Percentiles rank a stretch among this genome's conserved stretches.
Conservation (phyloP, 1,140 invertebrate species). For the Phymorhynchus buccinoides region DNA sequence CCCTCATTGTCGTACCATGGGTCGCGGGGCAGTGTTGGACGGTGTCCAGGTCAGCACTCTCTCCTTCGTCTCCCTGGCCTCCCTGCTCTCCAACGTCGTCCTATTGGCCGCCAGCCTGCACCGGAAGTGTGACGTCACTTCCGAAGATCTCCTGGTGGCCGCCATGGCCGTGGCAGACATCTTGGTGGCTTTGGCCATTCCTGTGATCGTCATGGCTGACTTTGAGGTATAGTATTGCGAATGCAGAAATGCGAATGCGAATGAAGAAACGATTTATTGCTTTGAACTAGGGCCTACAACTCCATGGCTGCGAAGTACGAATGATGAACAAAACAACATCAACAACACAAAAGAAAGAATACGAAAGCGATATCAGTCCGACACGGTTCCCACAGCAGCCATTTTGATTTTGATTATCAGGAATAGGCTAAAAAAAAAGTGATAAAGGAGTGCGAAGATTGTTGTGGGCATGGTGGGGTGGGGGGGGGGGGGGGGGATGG, state of each 20-base stretch:
- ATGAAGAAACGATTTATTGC: too few relatives aligned
- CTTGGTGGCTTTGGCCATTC: background rate
- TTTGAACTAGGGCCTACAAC: too few relatives aligned
- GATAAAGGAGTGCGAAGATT: background rate
- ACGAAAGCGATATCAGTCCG: too few relatives aligned
- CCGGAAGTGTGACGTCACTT: background rate
- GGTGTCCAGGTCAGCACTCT: background rate
- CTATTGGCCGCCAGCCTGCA: slow-evolving; percentile 10
- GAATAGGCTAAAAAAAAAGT: too few relatives aligned
- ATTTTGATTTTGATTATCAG: too few relatives aligned
- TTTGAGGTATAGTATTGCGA: slow-evolving; percentile 3
- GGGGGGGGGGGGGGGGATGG: too few relatives aligned
- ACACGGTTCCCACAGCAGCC: too few relatives aligned
- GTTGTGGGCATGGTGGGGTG: background rate
- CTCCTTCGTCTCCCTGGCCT: slow-evolving; percentile 6
- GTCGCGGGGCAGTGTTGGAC: slow-evolving; percentile 1
- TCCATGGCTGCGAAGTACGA: too few relatives aligned
- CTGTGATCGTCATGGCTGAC: slow-evolving; percentile 12
- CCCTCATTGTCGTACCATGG: background rate
- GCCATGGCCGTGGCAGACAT: slow-evolving; percentile 25
- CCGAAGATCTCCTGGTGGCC: slow-evolving; percentile 23
- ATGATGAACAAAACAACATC: too few relatives aligned
- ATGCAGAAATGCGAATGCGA: background rate
- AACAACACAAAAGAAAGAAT: too few relatives aligned
- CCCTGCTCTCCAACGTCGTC: background rate